These are phyloP conservation scores for Butastur rufipennis DNA, from an alignment of 2,113 vertebrate species.

Conservation along the genomic window DNA sequence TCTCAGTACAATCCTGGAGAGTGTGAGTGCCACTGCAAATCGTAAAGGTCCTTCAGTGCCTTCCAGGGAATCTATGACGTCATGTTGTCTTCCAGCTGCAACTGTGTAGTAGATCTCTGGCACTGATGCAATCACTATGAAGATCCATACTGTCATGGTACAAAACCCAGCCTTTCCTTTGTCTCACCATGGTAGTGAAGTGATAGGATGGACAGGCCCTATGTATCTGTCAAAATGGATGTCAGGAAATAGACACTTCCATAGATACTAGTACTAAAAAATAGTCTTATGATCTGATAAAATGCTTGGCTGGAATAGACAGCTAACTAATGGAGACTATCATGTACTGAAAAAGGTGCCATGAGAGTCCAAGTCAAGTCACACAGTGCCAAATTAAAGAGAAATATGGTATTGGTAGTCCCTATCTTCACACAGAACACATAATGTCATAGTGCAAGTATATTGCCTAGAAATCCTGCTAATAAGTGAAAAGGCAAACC, in stretches of 20 bases:
- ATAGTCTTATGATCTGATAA: slow-evolving; percentile 70
- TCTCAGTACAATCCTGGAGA: slow-evolving; percentile 66
- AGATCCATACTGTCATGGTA: slow-evolving; percentile 61
- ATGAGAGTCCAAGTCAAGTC: slow-evolving; percentile 79
- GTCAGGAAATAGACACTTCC: slow-evolving; percentile 81
- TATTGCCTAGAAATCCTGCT: slow-evolving; percentile 77
- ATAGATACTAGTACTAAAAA: slow-evolving; percentile 79
- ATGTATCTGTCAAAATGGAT: slow-evolving; percentile 78
- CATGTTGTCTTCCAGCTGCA: not conserved
- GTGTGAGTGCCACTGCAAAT: slow-evolving; percentile 41
- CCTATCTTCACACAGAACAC: slow-evolving; percentile 58
- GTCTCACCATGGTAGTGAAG: slow-evolving; percentile 77
- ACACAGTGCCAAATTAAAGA: slow-evolving; percentile 79
- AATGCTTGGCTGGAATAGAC: slow-evolving; percentile 42
- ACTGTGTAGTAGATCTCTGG: slow-evolving; percentile 71
- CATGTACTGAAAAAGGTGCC: slow-evolving; percentile 73
- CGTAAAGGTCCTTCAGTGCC: slow-evolving; percentile 43
- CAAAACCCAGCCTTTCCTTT: slow-evolving; percentile 71
- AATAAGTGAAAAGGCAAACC: slow-evolving; percentile 67
- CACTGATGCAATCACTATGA: slow-evolving; percentile 45
- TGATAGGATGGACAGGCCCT: slow-evolving; percentile 76
- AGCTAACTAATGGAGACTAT: slow-evolving; percentile 48
- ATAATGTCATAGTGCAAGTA: slow-evolving; percentile 71
- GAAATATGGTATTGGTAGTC: slow-evolving; percentile 73
- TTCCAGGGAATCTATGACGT: slow-evolving; percentile 26